phyloP scores from a whole-genome alignment of 2,113 vertebrate species.

The Pseudorectes ferrugineus region DNA sequence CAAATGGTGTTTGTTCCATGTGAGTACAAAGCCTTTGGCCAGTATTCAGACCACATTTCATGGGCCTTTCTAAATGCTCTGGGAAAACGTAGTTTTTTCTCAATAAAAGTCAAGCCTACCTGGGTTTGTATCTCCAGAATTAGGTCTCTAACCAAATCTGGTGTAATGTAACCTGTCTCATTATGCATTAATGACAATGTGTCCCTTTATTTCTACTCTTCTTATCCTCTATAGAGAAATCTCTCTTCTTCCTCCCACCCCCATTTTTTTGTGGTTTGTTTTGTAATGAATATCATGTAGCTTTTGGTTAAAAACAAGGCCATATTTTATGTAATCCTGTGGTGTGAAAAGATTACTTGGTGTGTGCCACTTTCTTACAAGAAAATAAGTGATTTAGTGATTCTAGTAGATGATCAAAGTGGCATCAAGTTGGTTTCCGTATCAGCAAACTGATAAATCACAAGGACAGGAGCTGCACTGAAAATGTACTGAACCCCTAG shows the following conservation, averaged over 20 bases:
- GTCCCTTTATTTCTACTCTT: background rate
- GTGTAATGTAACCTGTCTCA: background rate
- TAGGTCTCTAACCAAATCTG: background rate
- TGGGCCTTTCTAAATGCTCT: background rate
- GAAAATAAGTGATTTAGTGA: background rate
- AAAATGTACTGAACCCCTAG: background rate
- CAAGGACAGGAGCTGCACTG: background rate
- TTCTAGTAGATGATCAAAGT: background rate
- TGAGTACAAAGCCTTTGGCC: background rate
- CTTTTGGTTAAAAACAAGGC: background rate
- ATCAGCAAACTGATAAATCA: background rate
- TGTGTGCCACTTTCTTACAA: background rate
- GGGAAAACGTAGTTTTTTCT: background rate
- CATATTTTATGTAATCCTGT: background rate
- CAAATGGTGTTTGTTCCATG: background rate
- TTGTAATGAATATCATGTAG: background rate
- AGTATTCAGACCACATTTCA: background rate
- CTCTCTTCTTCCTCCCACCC: fast-evolving
- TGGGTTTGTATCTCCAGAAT: background rate
- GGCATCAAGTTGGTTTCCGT: background rate
- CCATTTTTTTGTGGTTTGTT: background rate
- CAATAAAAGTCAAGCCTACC: background rate
- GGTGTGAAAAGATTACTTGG: background rate
- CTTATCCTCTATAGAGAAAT: background rate
- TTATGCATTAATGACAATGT: background rate